These are phyloP conservation scores for Siniperca obscura DNA, from an alignment of 2,797 vertebrate species.

Conservation along the genomic window DNA sequence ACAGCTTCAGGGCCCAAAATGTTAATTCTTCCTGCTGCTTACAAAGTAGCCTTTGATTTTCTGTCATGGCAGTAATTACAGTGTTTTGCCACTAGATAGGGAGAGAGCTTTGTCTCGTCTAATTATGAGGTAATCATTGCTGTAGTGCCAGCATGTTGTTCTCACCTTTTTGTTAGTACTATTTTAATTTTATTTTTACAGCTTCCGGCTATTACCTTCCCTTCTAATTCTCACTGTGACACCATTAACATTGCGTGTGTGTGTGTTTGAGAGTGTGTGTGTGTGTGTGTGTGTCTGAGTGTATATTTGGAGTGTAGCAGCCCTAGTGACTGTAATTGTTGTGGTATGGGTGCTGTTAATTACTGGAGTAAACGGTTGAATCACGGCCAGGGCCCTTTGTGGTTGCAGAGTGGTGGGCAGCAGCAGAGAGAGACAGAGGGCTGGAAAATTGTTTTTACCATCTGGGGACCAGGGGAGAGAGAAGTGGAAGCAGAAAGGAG, in stretches of 20 bases:
- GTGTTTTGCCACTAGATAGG: slow-evolving; percentile 98
- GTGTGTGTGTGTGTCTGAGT: slow-evolving; percentile 40
- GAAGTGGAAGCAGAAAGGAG: slow-evolving; percentile 83
- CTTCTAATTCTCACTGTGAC: slow-evolving; percentile 93
- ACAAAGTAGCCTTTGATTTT: slow-evolving; percentile 99
- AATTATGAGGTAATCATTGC: slow-evolving; percentile 99
- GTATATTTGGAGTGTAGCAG: slow-evolving; percentile 59
- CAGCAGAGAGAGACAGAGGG: slow-evolving; percentile 91
- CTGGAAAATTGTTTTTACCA: slow-evolving; percentile 96
- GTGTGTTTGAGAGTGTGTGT: slow-evolving; percentile 14
- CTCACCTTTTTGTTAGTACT: slow-evolving; percentile 93
- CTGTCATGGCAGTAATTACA: slow-evolving; percentile 99
- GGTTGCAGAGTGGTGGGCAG: slow-evolving; percentile 88
- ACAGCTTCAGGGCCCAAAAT: slow-evolving; percentile 95
- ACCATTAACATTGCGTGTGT: slow-evolving; percentile 75
- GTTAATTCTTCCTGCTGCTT: slow-evolving; percentile 98
- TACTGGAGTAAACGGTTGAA: slow-evolving; percentile 99
- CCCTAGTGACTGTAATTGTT: slow-evolving; percentile 91
- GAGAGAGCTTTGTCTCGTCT: slow-evolving; percentile 97
- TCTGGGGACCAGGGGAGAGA: slow-evolving; percentile 89
- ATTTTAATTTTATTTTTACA: slow-evolving; percentile 78
- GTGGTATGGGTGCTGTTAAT: slow-evolving; percentile 99
- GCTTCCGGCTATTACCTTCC: slow-evolving; percentile 91
- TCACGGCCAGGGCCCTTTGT: slow-evolving; percentile 98
- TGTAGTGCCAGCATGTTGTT: slow-evolving; percentile 90